These are phyloP conservation scores for Leucoraja ocellata DNA, from an alignment of 2,797 vertebrate species.

Conservation along the genomic window DNA sequence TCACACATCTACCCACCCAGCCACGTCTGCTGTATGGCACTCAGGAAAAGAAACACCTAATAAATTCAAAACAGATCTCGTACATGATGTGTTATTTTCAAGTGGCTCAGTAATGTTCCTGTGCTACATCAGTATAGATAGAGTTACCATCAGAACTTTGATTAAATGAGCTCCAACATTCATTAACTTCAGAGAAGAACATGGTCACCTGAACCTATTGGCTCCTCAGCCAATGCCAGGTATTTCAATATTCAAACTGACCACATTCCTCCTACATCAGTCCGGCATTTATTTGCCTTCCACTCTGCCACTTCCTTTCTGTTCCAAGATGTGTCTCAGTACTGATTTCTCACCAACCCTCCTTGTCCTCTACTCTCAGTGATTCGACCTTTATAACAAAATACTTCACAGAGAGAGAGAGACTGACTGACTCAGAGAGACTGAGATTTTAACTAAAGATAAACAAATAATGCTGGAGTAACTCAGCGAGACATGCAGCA, in stretches of 20 bases:
- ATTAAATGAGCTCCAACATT: neutral
- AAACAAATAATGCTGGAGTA: too few species aligned
- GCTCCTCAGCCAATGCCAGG: neutral
- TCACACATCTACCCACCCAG: neutral
- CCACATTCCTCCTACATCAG: too few species aligned
- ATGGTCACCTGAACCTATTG: neutral
- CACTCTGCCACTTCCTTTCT: neutral
- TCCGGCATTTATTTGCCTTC: neutral
- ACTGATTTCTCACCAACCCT: neutral
- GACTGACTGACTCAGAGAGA: too few species aligned
- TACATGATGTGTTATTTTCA: neutral
- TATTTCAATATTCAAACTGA: neutral
- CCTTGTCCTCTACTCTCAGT: too few species aligned
- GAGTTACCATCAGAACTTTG: neutral
- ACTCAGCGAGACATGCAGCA: too few species aligned
- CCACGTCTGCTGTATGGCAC: neutral
- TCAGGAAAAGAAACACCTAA: neutral
- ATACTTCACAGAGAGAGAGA: neutral
- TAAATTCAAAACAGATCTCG: neutral
- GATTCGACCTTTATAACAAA: too few species aligned
- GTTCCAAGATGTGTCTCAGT: neutral
- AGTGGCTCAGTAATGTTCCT: neutral
- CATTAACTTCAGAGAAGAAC: neutral
- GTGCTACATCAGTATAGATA: neutral
- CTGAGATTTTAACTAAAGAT: neutral